Evolutionary conservation across 1,140 invertebrate genomes (phyloP), one percentile per base, ranked within the genome.

Genomic region (Alviniconcha marisindica): DNA sequence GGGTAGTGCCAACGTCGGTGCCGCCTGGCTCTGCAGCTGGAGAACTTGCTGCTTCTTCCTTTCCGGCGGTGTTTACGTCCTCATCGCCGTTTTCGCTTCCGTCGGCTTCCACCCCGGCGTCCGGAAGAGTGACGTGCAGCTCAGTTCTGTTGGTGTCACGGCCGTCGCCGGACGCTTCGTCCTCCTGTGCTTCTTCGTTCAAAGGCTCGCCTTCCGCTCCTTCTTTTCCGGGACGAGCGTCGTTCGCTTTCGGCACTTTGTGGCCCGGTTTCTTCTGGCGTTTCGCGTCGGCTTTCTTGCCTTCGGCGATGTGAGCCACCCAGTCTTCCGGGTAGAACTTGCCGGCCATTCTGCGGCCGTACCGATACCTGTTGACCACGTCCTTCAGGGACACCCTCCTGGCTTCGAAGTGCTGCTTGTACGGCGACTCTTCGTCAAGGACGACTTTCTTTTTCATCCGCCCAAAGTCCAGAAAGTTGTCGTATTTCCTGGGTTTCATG

Each of bases 321-420:
- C n/a, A n/a, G n/a, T n/a, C n/a, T n/a, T n/a, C n/a, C n/a, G n/a
- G n/a, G n/a, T n/a, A n/a, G n/a, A n/a, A n/a, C n/a, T n/a, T n/a
- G n/a, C n/a, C n/a, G n/a, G n/a, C n/a, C n/a, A n/a, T 33, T 3
- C 28, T 3, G 63, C 36, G 31, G 63, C 5, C 15, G 31, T 33
- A 66, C 5, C 31, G n/a, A 33, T 66, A 33, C 28, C 31, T 4
- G 63, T 28, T 33, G 31, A 66, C 63, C 28, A 66, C 63, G 31
- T 66, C 63, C 18, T 33, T 66, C 12, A 66, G n/a, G 0, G 63
- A 66, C 7, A 33, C 36, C 18, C 63, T 28, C 5, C 63, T 28
- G n/a, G n/a, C n/a, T n/a, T n/a, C n/a, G 63, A 66, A 66, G 63
- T 66, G 63, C 7, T 66, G 63, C 18, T 66, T 66, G 63, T 66